These are phyloP conservation scores for Machaerirhynchus nigripectus DNA, from an alignment of 2,113 vertebrate genomes.

Conservation along the genomic window DNA sequence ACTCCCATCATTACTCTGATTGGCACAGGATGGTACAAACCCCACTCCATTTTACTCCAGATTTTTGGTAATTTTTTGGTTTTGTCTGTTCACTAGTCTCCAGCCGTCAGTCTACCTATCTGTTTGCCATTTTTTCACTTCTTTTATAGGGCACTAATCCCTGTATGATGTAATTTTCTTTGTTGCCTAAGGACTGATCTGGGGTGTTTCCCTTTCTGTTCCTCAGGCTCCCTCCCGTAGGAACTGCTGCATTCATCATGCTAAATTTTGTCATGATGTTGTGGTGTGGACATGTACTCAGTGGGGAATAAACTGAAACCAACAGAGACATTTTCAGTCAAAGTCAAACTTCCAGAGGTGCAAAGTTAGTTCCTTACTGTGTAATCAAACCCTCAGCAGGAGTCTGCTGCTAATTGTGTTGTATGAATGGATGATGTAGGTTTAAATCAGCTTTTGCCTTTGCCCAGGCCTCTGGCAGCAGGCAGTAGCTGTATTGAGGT, in stretches of 20 bases:
- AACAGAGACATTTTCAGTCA: constrained; percentile 28
- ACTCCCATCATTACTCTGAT: not conserved
- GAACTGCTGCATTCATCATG: not conserved
- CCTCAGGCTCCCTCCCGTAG: not conserved
- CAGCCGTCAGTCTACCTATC: not conserved
- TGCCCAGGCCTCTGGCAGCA: too few species aligned
- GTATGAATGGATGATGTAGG: too few species aligned
- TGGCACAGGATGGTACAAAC: not conserved
- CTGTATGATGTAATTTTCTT: not conserved
- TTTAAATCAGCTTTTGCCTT: too few species aligned
- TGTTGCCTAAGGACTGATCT: not conserved
- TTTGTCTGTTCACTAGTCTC: not conserved
- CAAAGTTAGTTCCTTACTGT: constrained; percentile 1
- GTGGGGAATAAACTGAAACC: not conserved
- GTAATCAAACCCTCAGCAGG: constrained; percentile 40
- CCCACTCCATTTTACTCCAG: not conserved
- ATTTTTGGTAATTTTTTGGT: not conserved
- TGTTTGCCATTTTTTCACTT: not conserved
- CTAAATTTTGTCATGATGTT: not conserved
- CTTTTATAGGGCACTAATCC: not conserved
- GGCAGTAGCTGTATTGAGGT: too few species aligned
- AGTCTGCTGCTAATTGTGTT: constrained; percentile 38
- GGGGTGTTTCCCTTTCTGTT: not conserved
- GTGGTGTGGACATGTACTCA: not conserved
- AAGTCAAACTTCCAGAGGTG: constrained; percentile 25